These are phyloP conservation scores for Echinops telfairi DNA, from an alignment of 2,113 vertebrate species.

Conservation along the genomic window DNA sequence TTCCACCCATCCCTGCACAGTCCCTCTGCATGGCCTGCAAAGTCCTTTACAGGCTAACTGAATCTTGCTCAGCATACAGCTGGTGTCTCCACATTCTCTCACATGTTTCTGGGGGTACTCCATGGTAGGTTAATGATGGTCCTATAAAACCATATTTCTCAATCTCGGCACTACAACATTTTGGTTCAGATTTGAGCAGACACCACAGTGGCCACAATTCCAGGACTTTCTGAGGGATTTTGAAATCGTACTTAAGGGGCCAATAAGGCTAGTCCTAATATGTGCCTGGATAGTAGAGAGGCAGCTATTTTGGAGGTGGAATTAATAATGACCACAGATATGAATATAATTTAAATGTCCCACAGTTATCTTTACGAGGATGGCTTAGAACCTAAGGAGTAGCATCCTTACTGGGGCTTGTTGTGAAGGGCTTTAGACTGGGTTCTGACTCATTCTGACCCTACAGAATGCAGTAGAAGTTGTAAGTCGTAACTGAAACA, in stretches of 20 bases:
- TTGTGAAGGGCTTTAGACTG: neutral
- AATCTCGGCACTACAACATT: neutral
- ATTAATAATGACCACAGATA: neutral
- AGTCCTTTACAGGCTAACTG: neutral
- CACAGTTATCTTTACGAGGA: neutral
- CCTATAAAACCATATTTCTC: neutral
- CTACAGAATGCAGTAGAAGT: neutral
- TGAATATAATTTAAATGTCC: neutral
- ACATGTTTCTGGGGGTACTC: neutral
- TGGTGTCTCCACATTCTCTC: neutral
- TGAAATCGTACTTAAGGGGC: neutral
- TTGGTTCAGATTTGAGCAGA: neutral
- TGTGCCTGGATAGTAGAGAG: neutral
- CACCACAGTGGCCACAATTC: neutral
- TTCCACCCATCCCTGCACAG: neutral
- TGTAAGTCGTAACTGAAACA: neutral
- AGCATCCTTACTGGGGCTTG: neutral
- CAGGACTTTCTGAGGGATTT: neutral
- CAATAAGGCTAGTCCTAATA: neutral
- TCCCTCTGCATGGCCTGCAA: neutral
- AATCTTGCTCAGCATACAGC: neutral
- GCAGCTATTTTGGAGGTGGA: neutral
- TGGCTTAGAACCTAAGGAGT: neutral
- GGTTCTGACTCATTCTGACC: neutral
- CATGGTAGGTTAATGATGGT: neutral